These are phyloP conservation scores for Saturnia japonica DNA, from an alignment of 2,888 invertebrate genomes.

Conservation along the genomic window DNA sequence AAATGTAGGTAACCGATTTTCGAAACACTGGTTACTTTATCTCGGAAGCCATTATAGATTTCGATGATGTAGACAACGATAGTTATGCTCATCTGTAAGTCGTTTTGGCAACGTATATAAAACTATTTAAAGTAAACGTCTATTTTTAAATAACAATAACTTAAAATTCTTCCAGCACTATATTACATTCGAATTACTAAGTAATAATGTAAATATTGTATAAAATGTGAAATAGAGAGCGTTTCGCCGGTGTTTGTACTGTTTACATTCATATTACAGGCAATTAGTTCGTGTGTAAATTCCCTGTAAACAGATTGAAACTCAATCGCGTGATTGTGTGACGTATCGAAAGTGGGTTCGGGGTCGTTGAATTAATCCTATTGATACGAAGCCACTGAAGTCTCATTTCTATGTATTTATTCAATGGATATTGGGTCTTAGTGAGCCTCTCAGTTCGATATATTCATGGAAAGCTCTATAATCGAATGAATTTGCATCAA, in stretches of 20 bases:
- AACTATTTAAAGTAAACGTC: too few relatives aligned
- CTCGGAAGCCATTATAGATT: too few relatives aligned
- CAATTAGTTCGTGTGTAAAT: constrained; percentile 8
- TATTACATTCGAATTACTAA: background rate
- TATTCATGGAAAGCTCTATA: constrained; percentile 4
- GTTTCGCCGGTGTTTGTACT: background rate
- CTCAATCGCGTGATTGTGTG: constrained; percentile 30
- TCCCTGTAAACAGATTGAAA: constrained; percentile 17
- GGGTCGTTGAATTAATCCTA: constrained; percentile 57
- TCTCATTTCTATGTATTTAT: constrained; percentile 35
- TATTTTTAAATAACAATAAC: too few relatives aligned
- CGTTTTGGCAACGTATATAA: too few relatives aligned
- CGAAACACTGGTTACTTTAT: too few relatives aligned
- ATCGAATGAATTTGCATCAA: background rate
- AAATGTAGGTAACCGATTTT: too few relatives aligned
- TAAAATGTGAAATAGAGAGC: background rate
- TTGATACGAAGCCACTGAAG: constrained; percentile 53
- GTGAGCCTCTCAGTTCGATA: constrained; percentile 6
- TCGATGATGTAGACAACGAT: too few relatives aligned
- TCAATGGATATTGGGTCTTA: constrained; percentile 26
- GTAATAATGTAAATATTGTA: background rate
- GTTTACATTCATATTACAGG: background rate
- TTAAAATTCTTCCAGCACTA: background rate
- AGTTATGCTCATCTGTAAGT: too few relatives aligned
- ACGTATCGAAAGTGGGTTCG: constrained; percentile 47